Percentiles rank a stretch among this genome's conserved stretches.
phyloP scores from a whole-genome alignment of 2,888 invertebrate genomes.

The Rotaria sp. region DNA sequence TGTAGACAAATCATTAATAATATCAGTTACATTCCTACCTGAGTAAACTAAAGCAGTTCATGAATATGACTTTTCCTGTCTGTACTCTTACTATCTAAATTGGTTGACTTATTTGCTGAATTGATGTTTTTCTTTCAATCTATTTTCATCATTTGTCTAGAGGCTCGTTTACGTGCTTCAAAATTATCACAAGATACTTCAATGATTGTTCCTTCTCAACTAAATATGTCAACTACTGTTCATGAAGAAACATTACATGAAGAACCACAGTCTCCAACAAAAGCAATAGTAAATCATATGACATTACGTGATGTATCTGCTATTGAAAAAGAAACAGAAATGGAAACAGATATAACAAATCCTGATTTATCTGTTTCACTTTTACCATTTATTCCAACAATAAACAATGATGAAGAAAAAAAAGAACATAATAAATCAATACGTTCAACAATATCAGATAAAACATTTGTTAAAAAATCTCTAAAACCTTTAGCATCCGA shows the following conservation, averaged over 20 bases:
- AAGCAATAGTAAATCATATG: not conserved
- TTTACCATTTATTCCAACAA: not conserved
- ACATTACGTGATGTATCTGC: constrained; percentile 9
- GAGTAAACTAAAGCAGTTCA: no score
- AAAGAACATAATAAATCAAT: not conserved
- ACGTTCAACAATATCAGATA: not conserved
- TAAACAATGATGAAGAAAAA: not conserved
- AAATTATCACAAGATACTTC: not conserved
- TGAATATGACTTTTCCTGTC: no score
- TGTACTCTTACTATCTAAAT: no score
- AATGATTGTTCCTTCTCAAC: not conserved
- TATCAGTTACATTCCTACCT: no score
- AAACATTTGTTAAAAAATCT: constrained; percentile 10
- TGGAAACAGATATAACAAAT: not conserved
- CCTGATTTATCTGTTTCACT: constrained; percentile 13
- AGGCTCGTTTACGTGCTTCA: not conserved
- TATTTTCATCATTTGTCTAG: not conserved
- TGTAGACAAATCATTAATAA: no score
- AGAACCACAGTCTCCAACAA: not conserved
- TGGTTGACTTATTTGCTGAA: no score
- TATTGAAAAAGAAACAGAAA: constrained; percentile 7
- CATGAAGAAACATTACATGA: not conserved
- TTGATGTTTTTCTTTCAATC: not conserved
- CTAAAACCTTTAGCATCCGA: not conserved
- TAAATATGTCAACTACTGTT: not conserved